These are phyloP conservation scores for Macrosiphum euphorbiae DNA, from an alignment of 2,888 invertebrate species.

Conservation along the genomic window DNA sequence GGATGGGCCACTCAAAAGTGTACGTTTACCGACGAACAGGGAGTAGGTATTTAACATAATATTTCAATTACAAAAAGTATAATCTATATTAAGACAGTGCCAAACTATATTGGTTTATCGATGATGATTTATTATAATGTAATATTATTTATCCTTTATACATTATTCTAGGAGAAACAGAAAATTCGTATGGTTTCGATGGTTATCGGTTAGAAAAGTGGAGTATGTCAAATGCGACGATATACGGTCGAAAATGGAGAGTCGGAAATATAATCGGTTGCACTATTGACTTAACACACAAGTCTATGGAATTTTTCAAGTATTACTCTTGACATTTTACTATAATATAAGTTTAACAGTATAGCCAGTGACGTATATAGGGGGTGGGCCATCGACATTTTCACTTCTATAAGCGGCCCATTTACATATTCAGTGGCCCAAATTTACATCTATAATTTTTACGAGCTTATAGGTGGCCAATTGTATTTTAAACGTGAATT, in stretches of 20 bases:
- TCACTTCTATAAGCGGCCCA: no score
- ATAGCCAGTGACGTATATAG: no score
- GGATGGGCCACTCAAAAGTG: conserved; percentile 53
- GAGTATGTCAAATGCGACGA: neutral
- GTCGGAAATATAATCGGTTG: conserved; percentile 52
- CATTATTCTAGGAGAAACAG: conserved; percentile 35
- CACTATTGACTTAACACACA: conserved; percentile 19
- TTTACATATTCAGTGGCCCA: no score
- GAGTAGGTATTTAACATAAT: conserved; percentile 37
- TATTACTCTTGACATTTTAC: neutral
- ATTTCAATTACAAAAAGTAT: neutral
- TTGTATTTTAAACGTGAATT: no score
- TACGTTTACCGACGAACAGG: neutral
- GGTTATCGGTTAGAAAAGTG: neutral
- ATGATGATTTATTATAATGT: neutral
- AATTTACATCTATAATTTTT: no score
- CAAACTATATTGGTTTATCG: neutral
- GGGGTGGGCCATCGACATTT: no score
- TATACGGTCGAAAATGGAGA: conserved; percentile 43
- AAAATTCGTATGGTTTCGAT: conserved; percentile 47
- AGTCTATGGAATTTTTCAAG: conserved; percentile 47
- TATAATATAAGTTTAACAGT: neutral
- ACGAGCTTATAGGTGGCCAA: no score
- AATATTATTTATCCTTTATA: neutral
- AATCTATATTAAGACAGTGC: neutral